Percentiles rank a stretch among this genome's conserved stretches.
phyloP scores from a whole-genome alignment of 2,113 vertebrate genomes.

The Morone saxatilis region DNA sequence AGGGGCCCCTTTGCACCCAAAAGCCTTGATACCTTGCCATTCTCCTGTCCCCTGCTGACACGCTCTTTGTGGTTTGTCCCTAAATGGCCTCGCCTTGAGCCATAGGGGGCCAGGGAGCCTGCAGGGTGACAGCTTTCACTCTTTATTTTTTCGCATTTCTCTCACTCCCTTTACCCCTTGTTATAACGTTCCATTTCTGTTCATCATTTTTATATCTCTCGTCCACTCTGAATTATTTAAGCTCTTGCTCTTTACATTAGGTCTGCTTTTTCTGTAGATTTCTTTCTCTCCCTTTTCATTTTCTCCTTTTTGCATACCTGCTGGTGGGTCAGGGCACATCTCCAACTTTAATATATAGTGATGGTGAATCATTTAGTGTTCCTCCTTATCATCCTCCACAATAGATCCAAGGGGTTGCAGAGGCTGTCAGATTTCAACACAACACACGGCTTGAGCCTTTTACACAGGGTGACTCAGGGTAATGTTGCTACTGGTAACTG shows the following conservation, averaged over 20 bases:
- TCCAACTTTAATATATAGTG: not conserved
- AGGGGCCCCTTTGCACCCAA: slow-evolving; percentile 23
- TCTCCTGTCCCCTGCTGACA: slow-evolving; percentile 42
- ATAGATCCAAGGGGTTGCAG: slow-evolving; percentile 23
- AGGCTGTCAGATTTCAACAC: slow-evolving; percentile 28
- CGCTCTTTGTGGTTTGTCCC: slow-evolving; percentile 31
- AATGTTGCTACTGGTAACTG: slow-evolving; percentile 65
- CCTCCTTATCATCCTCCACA: slow-evolving; percentile 30
- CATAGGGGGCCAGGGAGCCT: not conserved
- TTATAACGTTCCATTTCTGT: not conserved
- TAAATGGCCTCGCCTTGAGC: slow-evolving; percentile 37
- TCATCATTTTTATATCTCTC: not conserved
- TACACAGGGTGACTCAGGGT: slow-evolving; percentile 29
- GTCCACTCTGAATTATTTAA: slow-evolving; percentile 45
- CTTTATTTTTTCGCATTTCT: not conserved
- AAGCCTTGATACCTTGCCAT: slow-evolving; percentile 35
- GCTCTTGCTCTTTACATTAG: slow-evolving; percentile 21
- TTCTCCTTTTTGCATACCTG: not conserved
- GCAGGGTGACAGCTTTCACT: slow-evolving; percentile 27
- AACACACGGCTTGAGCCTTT: slow-evolving; percentile 45
- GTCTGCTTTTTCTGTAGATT: not conserved
- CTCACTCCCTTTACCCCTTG: not conserved
- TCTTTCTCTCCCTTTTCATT: not conserved
- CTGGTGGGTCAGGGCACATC: not conserved
- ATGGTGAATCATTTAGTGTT: slow-evolving; percentile 21